phyloP scores from a whole-genome alignment of 1,140 invertebrate species.

The Rhopalosiphum maidis region DNA sequence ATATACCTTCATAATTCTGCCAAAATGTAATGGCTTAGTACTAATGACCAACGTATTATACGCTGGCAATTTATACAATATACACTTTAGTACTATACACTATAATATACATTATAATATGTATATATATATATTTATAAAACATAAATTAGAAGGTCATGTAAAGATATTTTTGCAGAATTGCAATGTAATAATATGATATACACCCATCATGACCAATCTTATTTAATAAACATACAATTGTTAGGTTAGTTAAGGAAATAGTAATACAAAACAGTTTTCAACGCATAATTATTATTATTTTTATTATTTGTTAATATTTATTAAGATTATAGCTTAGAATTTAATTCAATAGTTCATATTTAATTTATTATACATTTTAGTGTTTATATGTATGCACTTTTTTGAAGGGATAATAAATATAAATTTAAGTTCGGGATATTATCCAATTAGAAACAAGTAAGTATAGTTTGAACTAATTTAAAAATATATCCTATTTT shows the following conservation, averaged over 20 bases:
- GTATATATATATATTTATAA: neutral
- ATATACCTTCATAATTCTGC: neutral
- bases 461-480: neutral
- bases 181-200: neutral
- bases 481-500: neutral
- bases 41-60: neutral
- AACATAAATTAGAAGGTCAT: neutral
- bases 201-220: neutral
- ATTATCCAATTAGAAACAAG: neutral
- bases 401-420: neutral
- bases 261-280: neutral
- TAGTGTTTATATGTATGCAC: neutral
- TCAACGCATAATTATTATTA: neutral
- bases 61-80: neutral
- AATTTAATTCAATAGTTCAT: too few relatives aligned
- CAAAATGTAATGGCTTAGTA: neutral
- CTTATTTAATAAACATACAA: neutral
- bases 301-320: neutral
- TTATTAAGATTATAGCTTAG: neutral
- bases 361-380: neutral
- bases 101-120: neutral
- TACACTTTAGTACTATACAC: too few relatives aligned
- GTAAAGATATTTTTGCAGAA: neutral
- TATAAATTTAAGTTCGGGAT: neutral
- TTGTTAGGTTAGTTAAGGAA: neutral